These are phyloP conservation scores for Trissolcus basalis DNA, from an alignment of 1,140 invertebrate genomes.

Conservation along the genomic window DNA sequence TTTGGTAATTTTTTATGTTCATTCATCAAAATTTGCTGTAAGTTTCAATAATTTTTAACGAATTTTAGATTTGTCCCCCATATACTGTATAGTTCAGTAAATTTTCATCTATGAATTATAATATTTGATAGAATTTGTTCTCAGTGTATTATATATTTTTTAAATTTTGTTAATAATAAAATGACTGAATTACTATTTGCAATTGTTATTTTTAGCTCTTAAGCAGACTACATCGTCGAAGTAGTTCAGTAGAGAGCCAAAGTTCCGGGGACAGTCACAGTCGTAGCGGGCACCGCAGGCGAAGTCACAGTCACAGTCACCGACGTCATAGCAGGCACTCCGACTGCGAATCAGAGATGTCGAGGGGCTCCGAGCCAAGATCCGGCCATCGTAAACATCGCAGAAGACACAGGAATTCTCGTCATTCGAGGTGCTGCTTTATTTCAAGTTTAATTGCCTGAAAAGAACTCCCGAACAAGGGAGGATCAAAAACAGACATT, in stretches of 20 bases:
- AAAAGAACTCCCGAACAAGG: too few species aligned
- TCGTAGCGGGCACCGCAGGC: constrained; percentile 71
- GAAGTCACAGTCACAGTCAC: constrained; percentile 80
- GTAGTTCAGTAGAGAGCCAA: constrained; percentile 88
- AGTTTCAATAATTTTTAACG: too few species aligned
- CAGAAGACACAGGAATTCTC: constrained; percentile 78
- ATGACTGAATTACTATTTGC: constrained; percentile 8
- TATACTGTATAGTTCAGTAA: too few species aligned
- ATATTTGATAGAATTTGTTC: too few species aligned
- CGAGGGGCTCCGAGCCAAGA: constrained; percentile 84
- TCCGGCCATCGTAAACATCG: constrained; percentile 84
- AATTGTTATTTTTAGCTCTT: constrained; percentile 66
- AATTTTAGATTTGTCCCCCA: too few species aligned
- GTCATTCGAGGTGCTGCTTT: constrained; percentile 68
- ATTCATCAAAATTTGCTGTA: too few species aligned
- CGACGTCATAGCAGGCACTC: constrained; percentile 87
- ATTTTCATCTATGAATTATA: too few species aligned
- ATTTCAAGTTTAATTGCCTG: too few species aligned
- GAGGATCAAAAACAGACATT: too few species aligned
- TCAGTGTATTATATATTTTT: too few species aligned
- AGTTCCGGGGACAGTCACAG: constrained; percentile 80
- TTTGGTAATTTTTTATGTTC: too few species aligned
- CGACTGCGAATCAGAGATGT: constrained; percentile 92
- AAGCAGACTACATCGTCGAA: constrained; percentile 76
- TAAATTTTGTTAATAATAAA: too few species aligned